These are phyloP conservation scores for Augochlora pura DNA, from an alignment of 1,140 invertebrate species.

Conservation along the genomic window DNA sequence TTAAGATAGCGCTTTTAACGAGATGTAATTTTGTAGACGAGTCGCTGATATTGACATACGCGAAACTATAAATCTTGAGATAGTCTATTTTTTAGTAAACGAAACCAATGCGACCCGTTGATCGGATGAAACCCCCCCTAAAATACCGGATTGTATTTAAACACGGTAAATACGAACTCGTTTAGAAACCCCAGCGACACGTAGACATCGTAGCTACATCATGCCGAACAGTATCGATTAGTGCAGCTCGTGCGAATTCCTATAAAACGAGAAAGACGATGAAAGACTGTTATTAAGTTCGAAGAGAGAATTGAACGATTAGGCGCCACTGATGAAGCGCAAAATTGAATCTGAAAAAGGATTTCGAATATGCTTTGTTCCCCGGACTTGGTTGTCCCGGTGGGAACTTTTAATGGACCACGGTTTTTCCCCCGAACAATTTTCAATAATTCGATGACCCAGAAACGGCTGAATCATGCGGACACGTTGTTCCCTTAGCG, in stretches of 20 bases:
- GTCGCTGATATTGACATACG: too few relatives aligned
- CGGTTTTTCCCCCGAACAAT: background rate
- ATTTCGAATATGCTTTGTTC: background rate
- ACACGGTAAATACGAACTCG: too few relatives aligned
- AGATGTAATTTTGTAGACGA: too few relatives aligned
- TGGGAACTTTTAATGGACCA: background rate
- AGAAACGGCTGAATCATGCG: constrained; percentile 3
- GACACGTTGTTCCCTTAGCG: background rate
- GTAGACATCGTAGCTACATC: too few relatives aligned
- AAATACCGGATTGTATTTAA: too few relatives aligned
- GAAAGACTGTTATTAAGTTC: background rate
- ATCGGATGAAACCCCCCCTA: too few relatives aligned
- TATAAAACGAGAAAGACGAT: background rate
- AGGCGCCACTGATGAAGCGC: too few relatives aligned
- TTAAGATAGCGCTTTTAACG: background rate
- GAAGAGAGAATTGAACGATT: background rate
- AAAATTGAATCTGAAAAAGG: background rate
- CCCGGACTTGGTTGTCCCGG: too few relatives aligned
- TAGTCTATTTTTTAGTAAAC: too few relatives aligned
- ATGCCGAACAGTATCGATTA: background rate
- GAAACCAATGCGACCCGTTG: too few relatives aligned
- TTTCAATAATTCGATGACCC: constrained; percentile 10
- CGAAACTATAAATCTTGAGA: too few relatives aligned
- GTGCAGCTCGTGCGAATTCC: background rate
- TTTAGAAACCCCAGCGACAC: too few relatives aligned